Evolutionary conservation across 2,113 vertebrate genomes (phyloP), one percentile per base, ranked within the genome.

Genomic region (Camelus bactrianus): DNA sequence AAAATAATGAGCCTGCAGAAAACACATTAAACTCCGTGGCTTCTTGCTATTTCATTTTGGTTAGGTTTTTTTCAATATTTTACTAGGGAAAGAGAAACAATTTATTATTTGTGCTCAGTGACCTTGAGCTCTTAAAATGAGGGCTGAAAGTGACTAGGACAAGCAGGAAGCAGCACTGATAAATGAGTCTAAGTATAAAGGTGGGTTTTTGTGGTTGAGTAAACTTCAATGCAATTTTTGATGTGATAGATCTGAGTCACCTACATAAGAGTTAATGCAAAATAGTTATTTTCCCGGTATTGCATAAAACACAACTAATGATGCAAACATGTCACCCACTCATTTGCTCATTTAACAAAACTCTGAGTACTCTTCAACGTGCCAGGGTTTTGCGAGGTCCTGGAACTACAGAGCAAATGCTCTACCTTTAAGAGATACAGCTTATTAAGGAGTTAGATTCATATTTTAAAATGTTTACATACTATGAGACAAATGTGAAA

Each of bases 61-160:
- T 81, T 93, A 20, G n/a, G 2, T 87, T 89, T 97, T 88, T 88
- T 48, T 65, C 2, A 64, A 14, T 42, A 75, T 89, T 95, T 90
- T 72, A 20, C 20, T 72, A 28, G 65, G 13, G 13, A 6, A 17
- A 69, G n/a, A 88, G 15, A 82, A 89, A 85, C 24, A 77, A 54
- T 70, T 75, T 50, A 35, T 73, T 84, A 87, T 60, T 87, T 92
- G 24, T 88, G 72, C 50, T 81, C 69, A 90, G 12, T 76, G 48
- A 73, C n/a, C 35, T 88, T 90, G 64, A 94, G 11, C 30, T 69
- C 22, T 79, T 77, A 96, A 87, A 58, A 28, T 30, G 11, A 81
- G 10, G 17, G 10, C 14, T 83, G 48, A 65, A 77, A 92, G 79
- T 90, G 60, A 88, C 30, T 17, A 94, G 12, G 20, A 86, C n/a